A percentile compares a stretch with the other conserved stretches of the same genome.
Evolutionary conservation across 2,888 invertebrate genomes (phyloP).

Genomic region (Siphlonurus alternatus): DNA sequence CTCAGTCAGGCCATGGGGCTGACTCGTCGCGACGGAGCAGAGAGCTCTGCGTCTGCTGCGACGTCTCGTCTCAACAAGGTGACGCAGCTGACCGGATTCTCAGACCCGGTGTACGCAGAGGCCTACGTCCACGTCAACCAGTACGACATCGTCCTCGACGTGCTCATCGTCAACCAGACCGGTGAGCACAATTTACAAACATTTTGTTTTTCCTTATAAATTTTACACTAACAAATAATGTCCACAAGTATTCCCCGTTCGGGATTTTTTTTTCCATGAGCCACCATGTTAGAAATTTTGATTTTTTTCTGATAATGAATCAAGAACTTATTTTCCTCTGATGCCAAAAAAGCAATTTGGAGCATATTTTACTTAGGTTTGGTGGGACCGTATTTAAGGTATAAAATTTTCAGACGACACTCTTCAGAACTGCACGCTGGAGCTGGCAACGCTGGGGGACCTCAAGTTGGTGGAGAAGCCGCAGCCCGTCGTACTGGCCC

Average conservation of each 20-base stretch:
- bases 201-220: not conserved
- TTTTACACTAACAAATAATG: too few species aligned
- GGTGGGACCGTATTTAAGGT: too few species aligned
- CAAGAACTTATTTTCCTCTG: too few species aligned
- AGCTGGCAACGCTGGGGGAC: conserved; percentile 94
- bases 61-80: conserved; percentile 32
- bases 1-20: conserved; percentile 69
- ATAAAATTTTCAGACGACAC: conserved; percentile 71
- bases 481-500: conserved; percentile 85
- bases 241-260: too few species aligned
- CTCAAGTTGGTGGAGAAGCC: conserved; percentile 97
- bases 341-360: too few species aligned
- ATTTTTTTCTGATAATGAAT: too few species aligned
- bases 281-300: too few species aligned
- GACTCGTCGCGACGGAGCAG: conserved; percentile 28
- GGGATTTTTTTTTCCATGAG: too few species aligned
- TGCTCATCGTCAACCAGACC: conserved; percentile 96
- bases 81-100: conserved; percentile 95
- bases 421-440: conserved; percentile 92
- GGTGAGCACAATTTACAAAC: conserved; percentile 27
- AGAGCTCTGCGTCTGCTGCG: conserved; percentile 22
- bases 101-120: conserved; percentile 98
- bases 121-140: conserved; percentile 99
- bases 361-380: too few species aligned
- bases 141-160: conserved; percentile 96